Evolutionary conservation across 1,140 invertebrate genomes (phyloP).

Genomic region (Dinoponera quadriceps): DNA sequence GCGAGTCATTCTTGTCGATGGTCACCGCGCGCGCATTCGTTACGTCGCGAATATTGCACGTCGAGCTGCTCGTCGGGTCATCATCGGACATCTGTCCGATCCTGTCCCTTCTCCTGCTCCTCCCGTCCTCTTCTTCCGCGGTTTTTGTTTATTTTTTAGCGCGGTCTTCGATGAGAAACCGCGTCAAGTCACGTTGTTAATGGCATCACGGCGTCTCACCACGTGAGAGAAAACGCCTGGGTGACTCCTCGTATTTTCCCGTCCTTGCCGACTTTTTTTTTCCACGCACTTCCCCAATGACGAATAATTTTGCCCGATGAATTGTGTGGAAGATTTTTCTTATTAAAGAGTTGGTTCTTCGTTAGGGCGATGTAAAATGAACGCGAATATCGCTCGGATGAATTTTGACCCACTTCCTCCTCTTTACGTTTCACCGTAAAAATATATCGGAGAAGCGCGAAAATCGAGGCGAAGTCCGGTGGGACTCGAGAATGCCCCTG

Average conservation of each 20-base stretch:
- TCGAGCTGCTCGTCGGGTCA: not conserved
- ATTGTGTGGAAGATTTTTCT: not conserved
- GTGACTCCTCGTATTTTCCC: too few relatives aligned
- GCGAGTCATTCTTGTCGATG: slow-evolving; percentile 45
- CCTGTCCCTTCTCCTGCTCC: not conserved
- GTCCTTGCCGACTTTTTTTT: too few relatives aligned
- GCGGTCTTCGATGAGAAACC: not conserved
- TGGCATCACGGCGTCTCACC: not conserved
- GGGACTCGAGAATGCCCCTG: slow-evolving; percentile 5
- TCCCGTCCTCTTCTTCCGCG: not conserved
- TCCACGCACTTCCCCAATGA: too few relatives aligned
- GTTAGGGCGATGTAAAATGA: too few relatives aligned
- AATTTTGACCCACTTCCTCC: not conserved
- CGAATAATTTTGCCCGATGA: too few relatives aligned
- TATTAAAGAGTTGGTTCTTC: not conserved
- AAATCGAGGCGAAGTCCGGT: slow-evolving; percentile 13
- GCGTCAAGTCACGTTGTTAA: not conserved
- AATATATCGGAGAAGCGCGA: not conserved
- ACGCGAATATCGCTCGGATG: not conserved
- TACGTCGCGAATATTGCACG: slow-evolving; percentile 24
- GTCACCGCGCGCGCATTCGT: slow-evolving; percentile 33
- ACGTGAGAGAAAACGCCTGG: too few relatives aligned
- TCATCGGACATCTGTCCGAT: slow-evolving; percentile 11
- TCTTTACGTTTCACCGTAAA: too few relatives aligned
- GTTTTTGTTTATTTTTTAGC: not conserved